Percentiles rank a stretch among this genome's conserved stretches.
Evolutionary conservation across 2,113 vertebrate genomes (phyloP).

Genomic region (Lates calcarifer): DNA sequence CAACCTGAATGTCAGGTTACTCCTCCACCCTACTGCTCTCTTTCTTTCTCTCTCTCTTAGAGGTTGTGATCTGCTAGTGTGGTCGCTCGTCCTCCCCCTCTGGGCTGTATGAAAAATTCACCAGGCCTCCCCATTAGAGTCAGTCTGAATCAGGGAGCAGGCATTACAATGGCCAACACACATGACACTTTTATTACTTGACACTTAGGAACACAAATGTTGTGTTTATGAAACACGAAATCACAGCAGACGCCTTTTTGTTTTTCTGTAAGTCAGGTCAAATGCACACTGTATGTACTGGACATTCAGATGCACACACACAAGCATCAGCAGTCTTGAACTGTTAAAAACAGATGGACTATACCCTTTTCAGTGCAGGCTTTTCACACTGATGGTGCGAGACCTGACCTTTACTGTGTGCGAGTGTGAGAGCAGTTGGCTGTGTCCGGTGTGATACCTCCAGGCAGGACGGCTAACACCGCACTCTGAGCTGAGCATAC

Average conservation of each 20-base stretch:
- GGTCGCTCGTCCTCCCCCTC: constrained; percentile 77
- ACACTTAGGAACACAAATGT: constrained; percentile 75
- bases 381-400: constrained; percentile 74
- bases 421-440: constrained; percentile 52
- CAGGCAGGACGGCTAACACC: constrained; percentile 45
- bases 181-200: constrained; percentile 66
- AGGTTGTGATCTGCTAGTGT: constrained; percentile 66
- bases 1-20: constrained; percentile 28
- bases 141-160: constrained; percentile 81
- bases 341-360: constrained; percentile 52
- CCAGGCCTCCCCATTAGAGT: constrained; percentile 86
- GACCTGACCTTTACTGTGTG: constrained; percentile 75
- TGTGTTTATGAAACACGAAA: constrained; percentile 74
- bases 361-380: constrained; percentile 55
- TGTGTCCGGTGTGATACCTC: constrained; percentile 53
- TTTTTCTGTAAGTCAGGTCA: constrained; percentile 21
- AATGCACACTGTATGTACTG: not conserved
- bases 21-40: constrained; percentile 30
- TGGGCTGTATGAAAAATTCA: constrained; percentile 88
- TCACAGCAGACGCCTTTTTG: constrained; percentile 45
- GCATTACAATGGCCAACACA: constrained; percentile 52
- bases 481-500: constrained; percentile 21
- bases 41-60: constrained; percentile 42
- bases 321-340: constrained; percentile 13
- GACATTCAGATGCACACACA: not conserved